Evolutionary conservation across 2,113 vertebrate genomes (phyloP).

Genomic region (Melanotaenia duboulayi): DNA sequence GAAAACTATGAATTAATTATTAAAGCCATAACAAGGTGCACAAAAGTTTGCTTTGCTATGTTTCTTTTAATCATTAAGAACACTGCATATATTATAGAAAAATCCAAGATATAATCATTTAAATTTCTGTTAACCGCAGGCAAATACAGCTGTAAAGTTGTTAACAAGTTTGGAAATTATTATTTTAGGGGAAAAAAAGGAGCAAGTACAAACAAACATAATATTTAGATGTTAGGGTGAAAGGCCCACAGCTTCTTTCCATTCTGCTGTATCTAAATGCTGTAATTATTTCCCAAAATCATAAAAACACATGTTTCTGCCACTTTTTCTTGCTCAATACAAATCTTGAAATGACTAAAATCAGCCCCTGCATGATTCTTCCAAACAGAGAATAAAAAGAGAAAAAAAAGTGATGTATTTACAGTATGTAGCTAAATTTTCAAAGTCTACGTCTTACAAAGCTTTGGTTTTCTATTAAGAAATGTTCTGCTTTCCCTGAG

Average conservation of each 20-base stretch:
- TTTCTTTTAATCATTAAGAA: too few species aligned
- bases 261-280: background rate
- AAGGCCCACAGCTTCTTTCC: conserved; percentile 9
- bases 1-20: too few species aligned
- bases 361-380: background rate
- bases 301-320: background rate
- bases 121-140: too few species aligned
- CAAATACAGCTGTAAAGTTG: too few species aligned
- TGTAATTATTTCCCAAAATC: background rate
- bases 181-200: too few species aligned
- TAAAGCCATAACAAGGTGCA: too few species aligned
- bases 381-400: background rate
- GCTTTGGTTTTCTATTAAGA: conserved; percentile 40
- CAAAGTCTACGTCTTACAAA: conserved; percentile 27
- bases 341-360: conserved; percentile 19
- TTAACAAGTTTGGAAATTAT: too few species aligned
- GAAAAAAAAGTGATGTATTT: conserved; percentile 24
- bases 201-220: too few species aligned
- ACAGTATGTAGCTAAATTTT: conserved; percentile 14
- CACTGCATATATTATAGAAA: too few species aligned
- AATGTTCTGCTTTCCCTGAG: conserved; percentile 36
- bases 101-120: too few species aligned
- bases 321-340: background rate
- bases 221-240: background rate
- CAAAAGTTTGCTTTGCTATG: too few species aligned